Evolutionary conservation across 1,140 invertebrate species (phyloP).

Genomic region (Brachionus koreanus): DNA sequence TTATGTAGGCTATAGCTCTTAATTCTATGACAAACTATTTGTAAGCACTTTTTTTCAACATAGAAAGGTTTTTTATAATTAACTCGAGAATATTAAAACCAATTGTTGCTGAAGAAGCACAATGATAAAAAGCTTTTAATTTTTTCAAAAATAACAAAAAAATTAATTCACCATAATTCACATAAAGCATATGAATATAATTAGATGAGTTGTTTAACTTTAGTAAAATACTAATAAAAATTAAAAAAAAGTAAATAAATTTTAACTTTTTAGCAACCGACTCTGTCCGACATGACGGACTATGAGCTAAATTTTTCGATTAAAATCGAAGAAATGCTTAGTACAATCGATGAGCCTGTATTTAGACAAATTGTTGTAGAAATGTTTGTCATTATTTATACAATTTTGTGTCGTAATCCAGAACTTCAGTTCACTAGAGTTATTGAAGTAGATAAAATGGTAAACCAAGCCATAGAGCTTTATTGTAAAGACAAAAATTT

Average conservation of each 20-base stretch:
- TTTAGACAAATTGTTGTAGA: conserved; percentile 90
- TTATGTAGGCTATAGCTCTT: no score
- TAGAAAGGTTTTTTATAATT: no score
- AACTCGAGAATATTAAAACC: no score
- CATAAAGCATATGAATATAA: no score
- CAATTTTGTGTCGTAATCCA: conserved; percentile 33
- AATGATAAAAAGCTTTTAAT: no score
- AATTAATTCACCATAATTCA: no score
- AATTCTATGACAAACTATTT: no score
- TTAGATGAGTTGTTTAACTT: no score
- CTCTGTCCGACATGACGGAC: conserved; percentile 87
- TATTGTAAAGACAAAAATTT: conserved; percentile 27
- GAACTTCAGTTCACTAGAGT: conserved; percentile 33
- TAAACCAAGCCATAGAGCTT: conserved; percentile 21
- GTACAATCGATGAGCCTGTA: conserved; percentile 77
- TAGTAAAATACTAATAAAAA: background rate
- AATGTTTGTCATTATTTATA: conserved; percentile 52
- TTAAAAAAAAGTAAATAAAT: background rate
- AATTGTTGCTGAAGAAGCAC: no score
- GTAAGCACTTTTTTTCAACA: background rate
- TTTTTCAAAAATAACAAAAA: no score
- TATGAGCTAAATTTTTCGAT: conserved; percentile 95
- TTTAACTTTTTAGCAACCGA: conserved; percentile 65
- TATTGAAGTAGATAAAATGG: conserved; percentile 39
- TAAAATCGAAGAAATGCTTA: conserved; percentile 84